These are phyloP conservation scores for Struthidea cinerea DNA, from an alignment of 2,113 vertebrate species.

Conservation along the genomic window DNA sequence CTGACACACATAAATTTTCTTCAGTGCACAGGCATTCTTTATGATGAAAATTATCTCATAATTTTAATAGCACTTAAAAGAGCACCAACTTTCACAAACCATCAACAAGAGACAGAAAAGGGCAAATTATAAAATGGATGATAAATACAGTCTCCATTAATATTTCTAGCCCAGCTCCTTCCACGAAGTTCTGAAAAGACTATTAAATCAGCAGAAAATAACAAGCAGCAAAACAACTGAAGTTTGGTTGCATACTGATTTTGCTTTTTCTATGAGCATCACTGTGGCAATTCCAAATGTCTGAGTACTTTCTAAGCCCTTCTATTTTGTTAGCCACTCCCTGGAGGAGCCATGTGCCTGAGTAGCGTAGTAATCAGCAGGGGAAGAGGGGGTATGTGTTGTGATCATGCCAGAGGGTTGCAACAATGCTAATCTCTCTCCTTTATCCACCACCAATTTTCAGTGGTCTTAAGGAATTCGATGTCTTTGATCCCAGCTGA, in stretches of 20 bases:
- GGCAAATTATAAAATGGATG: background rate
- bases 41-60: background rate
- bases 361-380: background rate
- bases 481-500: background rate
- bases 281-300: background rate
- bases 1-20: background rate
- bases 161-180: background rate
- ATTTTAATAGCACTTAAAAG: background rate
- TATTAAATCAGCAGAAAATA: background rate
- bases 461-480: background rate
- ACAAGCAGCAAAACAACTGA: background rate
- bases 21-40: background rate
- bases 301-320: background rate
- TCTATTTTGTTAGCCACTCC: background rate
- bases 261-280: background rate
- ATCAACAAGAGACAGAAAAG: background rate
- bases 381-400: background rate
- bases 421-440: background rate
- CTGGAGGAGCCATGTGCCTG: background rate
- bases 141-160: background rate
- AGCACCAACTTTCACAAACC: background rate
- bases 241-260: background rate
- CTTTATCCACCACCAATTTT: background rate
- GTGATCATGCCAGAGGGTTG: background rate
- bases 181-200: background rate